Conservation (phyloP, 2,888 invertebrate species). For the Hyles lineata region DNA sequence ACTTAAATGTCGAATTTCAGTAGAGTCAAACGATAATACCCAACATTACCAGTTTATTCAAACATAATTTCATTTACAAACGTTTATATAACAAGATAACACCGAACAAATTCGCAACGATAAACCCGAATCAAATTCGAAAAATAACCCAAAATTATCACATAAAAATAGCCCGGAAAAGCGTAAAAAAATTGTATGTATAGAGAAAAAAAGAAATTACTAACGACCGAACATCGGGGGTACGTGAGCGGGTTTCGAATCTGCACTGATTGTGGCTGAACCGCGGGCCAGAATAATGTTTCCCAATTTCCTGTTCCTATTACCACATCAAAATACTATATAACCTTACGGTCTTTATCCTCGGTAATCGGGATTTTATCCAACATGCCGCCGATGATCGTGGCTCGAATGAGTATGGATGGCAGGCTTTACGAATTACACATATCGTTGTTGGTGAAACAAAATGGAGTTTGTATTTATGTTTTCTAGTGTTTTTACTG, state of each 20-base stretch:
- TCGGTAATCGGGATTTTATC: slow-evolving; percentile 21
- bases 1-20: neutral
- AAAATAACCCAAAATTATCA: slow-evolving; percentile 12
- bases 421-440: slow-evolving; percentile 21
- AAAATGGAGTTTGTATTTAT: slow-evolving; percentile 9
- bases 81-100: neutral
- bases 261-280: slow-evolving; percentile 42
- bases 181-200: slow-evolving; percentile 26
- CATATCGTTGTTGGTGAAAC: slow-evolving; percentile 11
- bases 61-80: slow-evolving; percentile 3
- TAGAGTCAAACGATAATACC: neutral
- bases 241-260: slow-evolving; percentile 52
- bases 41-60: neutral
- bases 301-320: slow-evolving; percentile 49
- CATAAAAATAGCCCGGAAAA: slow-evolving; percentile 19
- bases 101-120: neutral
- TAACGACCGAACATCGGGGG: slow-evolving; percentile 50
- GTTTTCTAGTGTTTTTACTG: neutral
- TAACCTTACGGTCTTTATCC: slow-evolving; percentile 22
- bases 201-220: slow-evolving; percentile 44
- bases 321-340: slow-evolving; percentile 36
- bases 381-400: slow-evolving; percentile 17
- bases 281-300: slow-evolving; percentile 48
- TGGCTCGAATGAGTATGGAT: slow-evolving; percentile 24
- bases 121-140: neutral